A percentile compares a stretch with the other conserved stretches of the same genome.
Evolutionary conservation across 2,113 vertebrate species (phyloP).

Genomic region (Chlamydotis undulata): DNA sequence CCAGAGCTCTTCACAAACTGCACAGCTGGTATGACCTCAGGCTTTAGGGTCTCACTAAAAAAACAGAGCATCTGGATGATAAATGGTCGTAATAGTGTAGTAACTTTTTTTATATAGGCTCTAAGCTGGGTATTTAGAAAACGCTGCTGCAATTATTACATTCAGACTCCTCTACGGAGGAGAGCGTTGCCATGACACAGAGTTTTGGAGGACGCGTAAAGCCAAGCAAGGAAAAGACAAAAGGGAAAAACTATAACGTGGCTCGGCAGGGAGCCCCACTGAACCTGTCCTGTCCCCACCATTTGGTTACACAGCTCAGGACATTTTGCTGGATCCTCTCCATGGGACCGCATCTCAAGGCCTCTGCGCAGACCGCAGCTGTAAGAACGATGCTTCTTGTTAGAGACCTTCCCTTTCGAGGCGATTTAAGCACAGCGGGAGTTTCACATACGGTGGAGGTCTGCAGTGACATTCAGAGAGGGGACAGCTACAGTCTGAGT

Average conservation of each 20-base stretch:
- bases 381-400: background rate
- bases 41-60: background rate
- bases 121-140: background rate
- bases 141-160: background rate
- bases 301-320: background rate
- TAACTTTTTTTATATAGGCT: background rate
- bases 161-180: background rate
- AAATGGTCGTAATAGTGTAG: background rate
- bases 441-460: fast-evolving
- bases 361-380: fast-evolving
- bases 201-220: background rate
- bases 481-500: background rate
- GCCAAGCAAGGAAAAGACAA: background rate
- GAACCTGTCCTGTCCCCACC: background rate
- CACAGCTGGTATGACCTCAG: background rate
- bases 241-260: background rate
- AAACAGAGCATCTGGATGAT: background rate
- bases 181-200: background rate
- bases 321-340: background rate
- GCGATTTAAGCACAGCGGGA: fast-evolving
- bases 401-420: fast-evolving
- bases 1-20: background rate
- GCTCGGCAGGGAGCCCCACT: background rate
- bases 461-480: background rate
- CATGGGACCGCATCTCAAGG: fast-evolving